Percentiles rank a stretch among this genome's conserved stretches.
Conservation (phyloP, 2,113 vertebrate species). For the Thomomys bottae region DNA sequence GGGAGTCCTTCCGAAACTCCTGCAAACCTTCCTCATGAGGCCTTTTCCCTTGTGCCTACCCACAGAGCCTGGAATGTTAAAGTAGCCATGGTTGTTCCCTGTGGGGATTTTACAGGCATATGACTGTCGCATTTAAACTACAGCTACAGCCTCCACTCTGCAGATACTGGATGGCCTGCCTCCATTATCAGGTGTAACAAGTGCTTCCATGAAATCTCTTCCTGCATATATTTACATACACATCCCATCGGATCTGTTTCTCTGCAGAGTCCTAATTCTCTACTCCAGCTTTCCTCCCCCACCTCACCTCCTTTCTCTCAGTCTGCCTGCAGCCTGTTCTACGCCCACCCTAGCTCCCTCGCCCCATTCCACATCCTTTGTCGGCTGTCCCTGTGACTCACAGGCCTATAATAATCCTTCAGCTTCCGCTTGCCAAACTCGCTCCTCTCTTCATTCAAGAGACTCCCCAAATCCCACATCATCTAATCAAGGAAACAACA, state of each 20-base stretch:
- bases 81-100: too few relatives aligned
- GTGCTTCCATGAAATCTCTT: conserved; percentile 13
- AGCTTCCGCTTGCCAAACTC: conserved; percentile 34
- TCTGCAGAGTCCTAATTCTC: background rate
- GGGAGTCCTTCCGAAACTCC: background rate
- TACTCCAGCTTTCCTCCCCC: background rate
- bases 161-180: background rate
- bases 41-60: background rate
- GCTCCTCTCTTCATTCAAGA: conserved; percentile 67
- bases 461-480: conserved; percentile 49
- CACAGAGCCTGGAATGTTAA: background rate
- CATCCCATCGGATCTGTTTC: background rate
- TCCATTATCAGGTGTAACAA: background rate
- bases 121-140: background rate
- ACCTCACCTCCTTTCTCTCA: background rate
- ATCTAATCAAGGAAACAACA: conserved; percentile 44
- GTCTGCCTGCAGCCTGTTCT: background rate
- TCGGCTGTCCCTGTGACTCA: conserved; percentile 63
- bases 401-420: conserved; percentile 59
- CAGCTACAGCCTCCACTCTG: background rate
- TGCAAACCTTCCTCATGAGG: background rate
- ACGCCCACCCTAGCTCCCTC: background rate
- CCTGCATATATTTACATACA: background rate
- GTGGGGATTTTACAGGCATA: background rate
- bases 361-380: background rate